These are phyloP conservation scores for Ditylenchus weischeri DNA, from an alignment of 2,888 invertebrate species.

Conservation along the genomic window DNA sequence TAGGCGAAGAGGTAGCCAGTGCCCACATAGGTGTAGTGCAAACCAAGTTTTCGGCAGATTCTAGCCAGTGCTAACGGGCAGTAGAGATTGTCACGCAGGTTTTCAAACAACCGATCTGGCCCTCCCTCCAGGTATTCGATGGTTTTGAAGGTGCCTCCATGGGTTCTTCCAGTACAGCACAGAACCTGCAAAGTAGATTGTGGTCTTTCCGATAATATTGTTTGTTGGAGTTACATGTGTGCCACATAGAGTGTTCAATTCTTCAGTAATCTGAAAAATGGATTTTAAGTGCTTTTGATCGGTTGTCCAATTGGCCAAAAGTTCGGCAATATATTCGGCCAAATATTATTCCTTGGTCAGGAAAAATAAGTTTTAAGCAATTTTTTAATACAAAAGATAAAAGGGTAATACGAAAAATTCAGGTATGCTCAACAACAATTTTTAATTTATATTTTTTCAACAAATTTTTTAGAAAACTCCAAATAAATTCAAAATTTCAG, in stretches of 20 bases:
- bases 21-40: constrained; percentile 57
- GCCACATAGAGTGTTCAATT: constrained; percentile 43
- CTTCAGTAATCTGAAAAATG: constrained; percentile 43
- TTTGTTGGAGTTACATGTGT: constrained; percentile 40
- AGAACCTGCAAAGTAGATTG: constrained; percentile 30
- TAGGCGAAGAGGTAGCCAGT: constrained; percentile 58
- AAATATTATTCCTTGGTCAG: too few relatives aligned
- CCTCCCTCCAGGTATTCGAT: constrained; percentile 58
- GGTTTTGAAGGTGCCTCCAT: constrained; percentile 43
- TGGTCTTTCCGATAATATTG: too few relatives aligned
- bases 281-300: background rate
- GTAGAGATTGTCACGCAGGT: constrained; percentile 56
- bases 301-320: too few relatives aligned
- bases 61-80: constrained; percentile 49
- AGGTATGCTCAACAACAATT: too few relatives aligned
- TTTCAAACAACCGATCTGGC: constrained; percentile 49
- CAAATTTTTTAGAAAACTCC: too few relatives aligned
- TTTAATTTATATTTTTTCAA: too few relatives aligned
- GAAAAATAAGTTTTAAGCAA: too few relatives aligned
- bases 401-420: too few relatives aligned
- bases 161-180: constrained; percentile 54
- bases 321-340: too few relatives aligned
- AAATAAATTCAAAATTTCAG: too few relatives aligned
- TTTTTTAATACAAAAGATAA: too few relatives aligned
- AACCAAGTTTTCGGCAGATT: constrained; percentile 42